Conservation (phyloP, 1,140 invertebrate species). For the Drosophila oshimai region DNA sequence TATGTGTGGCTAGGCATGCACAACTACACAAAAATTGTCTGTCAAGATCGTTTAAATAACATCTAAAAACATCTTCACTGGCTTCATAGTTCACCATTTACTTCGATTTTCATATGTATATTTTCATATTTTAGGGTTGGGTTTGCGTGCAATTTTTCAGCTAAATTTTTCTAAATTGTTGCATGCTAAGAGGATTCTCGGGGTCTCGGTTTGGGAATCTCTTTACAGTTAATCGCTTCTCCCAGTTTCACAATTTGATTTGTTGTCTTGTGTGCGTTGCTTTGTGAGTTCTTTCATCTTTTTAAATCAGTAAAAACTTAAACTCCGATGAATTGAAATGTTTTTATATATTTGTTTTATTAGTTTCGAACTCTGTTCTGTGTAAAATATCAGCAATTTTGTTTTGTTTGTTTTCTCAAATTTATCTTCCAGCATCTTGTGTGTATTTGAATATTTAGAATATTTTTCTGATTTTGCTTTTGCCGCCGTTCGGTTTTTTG, state of each 20-base stretch:
- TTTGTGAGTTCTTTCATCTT: not conserved
- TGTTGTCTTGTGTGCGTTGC: slow-evolving; percentile 41
- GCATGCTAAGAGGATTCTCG: slow-evolving; percentile 48
- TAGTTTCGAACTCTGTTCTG: slow-evolving; percentile 60
- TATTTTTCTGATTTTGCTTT: slow-evolving; percentile 33
- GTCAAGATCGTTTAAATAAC: slow-evolving; percentile 59
- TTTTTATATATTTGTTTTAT: slow-evolving; percentile 4
- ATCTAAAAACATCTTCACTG: slow-evolving; percentile 60
- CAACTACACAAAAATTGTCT: slow-evolving; percentile 68
- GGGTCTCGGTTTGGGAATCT: slow-evolving; percentile 13
- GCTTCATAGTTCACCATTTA: slow-evolving; percentile 25
- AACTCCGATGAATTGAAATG: slow-evolving; percentile 30
- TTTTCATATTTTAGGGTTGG: slow-evolving; percentile 10
- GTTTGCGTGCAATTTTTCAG: slow-evolving; percentile 66
- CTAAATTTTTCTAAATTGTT: slow-evolving; percentile 74
- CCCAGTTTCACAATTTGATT: slow-evolving; percentile 17
- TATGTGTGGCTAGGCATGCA: slow-evolving; percentile 34
- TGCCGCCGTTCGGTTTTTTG: slow-evolving; percentile 2
- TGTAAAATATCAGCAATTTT: slow-evolving; percentile 77
- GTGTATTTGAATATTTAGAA: slow-evolving; percentile 48
- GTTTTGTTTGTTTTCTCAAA: slow-evolving; percentile 56
- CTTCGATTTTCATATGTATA: slow-evolving; percentile 24
- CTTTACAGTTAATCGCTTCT: slow-evolving; percentile 14
- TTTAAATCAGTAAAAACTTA: slow-evolving; percentile 23
- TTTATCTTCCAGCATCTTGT: slow-evolving; percentile 20